These are phyloP conservation scores for Tolmerus cingulatus DNA, from an alignment of 2,888 invertebrate genomes.

Conservation along the genomic window DNA sequence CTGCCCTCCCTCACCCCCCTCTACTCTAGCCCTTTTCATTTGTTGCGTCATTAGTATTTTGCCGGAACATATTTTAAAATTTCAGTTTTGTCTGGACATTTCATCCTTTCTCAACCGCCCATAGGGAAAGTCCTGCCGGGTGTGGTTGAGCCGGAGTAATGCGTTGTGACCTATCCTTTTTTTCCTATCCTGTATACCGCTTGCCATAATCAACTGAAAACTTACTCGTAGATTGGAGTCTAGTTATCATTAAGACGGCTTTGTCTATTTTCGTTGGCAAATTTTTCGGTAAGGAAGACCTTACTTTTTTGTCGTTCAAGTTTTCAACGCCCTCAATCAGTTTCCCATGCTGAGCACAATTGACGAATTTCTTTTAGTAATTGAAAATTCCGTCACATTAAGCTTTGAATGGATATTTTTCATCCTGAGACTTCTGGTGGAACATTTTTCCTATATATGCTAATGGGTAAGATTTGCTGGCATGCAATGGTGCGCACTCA, in stretches of 20 bases:
- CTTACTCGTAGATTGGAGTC: neutral
- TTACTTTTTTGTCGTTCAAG: neutral
- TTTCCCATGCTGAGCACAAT: neutral
- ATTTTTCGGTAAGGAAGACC: neutral
- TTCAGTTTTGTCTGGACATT: neutral
- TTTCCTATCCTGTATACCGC: neutral
- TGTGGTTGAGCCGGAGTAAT: neutral
- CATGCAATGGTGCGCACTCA: neutral
- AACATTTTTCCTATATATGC: neutral
- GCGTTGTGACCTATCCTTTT: neutral
- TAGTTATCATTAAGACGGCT: neutral
- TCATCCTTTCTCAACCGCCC: neutral
- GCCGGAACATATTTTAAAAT: neutral
- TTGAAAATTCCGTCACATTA: neutral
- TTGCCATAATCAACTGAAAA: neutral
- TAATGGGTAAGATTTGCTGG: neutral
- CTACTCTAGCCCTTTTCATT: neutral
- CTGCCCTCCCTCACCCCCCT: neutral
- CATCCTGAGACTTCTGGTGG: neutral
- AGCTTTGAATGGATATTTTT: neutral
- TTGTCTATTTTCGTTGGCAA: neutral
- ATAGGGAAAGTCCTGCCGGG: neutral
- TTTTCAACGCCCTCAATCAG: neutral
- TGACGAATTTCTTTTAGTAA: neutral
- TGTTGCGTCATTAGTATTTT: constrained; percentile 21